Percentiles rank a stretch among this genome's conserved stretches.
Conservation (phyloP, 2,888 invertebrate species). For the Diloba caeruleocephala region DNA sequence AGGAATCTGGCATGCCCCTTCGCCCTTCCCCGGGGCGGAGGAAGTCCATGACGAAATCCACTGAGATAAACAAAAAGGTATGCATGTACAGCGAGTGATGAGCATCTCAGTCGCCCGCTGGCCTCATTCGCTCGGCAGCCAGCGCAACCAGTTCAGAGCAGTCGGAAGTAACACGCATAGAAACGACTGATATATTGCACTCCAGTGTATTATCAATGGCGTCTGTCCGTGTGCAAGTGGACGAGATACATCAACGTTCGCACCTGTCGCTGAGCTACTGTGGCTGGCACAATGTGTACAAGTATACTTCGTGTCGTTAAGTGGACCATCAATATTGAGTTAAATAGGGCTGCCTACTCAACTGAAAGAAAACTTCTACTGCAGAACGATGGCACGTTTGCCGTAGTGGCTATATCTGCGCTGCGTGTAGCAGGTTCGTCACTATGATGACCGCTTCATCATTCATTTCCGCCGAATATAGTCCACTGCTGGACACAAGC, state of each 20-base stretch:
- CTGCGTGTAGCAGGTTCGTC: no score
- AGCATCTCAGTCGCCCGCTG: background rate
- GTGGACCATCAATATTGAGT: conserved; percentile 32
- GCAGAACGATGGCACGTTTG: no score
- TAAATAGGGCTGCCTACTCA: conserved; percentile 14
- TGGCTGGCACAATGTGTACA: conserved; percentile 11
- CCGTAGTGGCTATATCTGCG: no score
- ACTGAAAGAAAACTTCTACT: no score
- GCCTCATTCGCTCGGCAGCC: background rate
- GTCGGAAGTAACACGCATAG: conserved; percentile 16
- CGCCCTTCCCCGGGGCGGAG: no score
- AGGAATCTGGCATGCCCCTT: no score
- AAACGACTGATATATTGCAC: conserved; percentile 19
- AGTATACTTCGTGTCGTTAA: conserved; percentile 28
- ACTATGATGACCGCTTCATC: no score
- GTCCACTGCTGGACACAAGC: no score
- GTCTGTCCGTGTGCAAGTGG: conserved; percentile 10
- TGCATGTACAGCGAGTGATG: no score
- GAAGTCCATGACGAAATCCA: no score
- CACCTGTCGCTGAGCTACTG: conserved; percentile 23
- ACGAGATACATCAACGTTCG: background rate
- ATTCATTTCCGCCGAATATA: no score
- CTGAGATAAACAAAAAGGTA: no score
- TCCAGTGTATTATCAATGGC: conserved; percentile 15
- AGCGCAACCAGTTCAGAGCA: conserved; percentile 13